Conservation (phyloP, 2,113 vertebrate genomes). For the Xiphias gladius region DNA sequence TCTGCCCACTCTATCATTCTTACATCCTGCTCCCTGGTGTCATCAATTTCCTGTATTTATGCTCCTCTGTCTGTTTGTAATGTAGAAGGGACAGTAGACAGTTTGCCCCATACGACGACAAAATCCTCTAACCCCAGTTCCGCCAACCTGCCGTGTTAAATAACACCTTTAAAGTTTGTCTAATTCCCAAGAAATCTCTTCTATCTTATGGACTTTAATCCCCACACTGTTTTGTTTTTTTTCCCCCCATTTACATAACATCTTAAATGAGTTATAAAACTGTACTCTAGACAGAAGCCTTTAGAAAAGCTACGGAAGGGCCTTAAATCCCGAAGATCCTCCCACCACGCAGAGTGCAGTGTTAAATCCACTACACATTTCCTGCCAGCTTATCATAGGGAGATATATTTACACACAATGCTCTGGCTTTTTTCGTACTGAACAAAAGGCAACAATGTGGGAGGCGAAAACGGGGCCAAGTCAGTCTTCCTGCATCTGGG, state of each 20-base stretch:
- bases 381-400: constrained; percentile 27
- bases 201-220: background rate
- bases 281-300: background rate
- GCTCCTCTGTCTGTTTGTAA: background rate
- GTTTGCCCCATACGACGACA: background rate
- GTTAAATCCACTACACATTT: constrained; percentile 46
- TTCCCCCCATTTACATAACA: background rate
- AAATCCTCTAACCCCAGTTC: background rate
- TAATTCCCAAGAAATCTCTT: background rate
- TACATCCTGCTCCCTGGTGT: background rate
- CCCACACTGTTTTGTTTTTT: background rate
- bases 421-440: constrained; percentile 15
- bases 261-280: background rate
- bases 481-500: background rate
- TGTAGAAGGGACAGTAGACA: background rate
- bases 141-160: background rate
- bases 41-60: background rate
- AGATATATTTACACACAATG: constrained; percentile 59
- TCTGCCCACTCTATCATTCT: background rate
- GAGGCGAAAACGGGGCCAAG: constrained; percentile 1
- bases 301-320: constrained; percentile 10
- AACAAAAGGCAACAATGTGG: constrained; percentile 52
- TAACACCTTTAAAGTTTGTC: background rate
- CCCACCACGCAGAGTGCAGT: constrained; percentile 39
- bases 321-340: constrained; percentile 38